Evolutionary conservation across 2,113 vertebrate species (phyloP).

Genomic region (Nibea coibor): DNA sequence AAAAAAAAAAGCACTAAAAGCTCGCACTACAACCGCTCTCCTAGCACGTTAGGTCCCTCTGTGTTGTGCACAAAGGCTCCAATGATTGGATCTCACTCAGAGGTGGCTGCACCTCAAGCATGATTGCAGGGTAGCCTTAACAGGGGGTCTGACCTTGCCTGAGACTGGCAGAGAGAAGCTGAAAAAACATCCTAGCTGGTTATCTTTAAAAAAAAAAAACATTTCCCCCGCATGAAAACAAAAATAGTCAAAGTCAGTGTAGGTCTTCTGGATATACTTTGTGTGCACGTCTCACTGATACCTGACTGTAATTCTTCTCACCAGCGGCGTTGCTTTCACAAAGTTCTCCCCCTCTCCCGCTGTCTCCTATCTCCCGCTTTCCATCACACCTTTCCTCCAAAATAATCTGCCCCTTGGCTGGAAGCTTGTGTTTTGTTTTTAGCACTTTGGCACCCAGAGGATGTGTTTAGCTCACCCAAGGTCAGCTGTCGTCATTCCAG

Average conservation of each 20-base stretch:
- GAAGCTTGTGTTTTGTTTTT: conserved; percentile 65
- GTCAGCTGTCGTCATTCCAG: conserved; percentile 71
- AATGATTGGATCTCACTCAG: conserved; percentile 65
- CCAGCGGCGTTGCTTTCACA: background rate
- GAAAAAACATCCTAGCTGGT: conserved; percentile 35
- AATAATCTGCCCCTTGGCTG: conserved; percentile 63
- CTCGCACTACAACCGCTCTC: conserved; percentile 15
- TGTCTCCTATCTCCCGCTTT: conserved; percentile 33
- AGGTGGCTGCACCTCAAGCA: conserved; percentile 31
- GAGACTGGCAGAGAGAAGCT: conserved; percentile 41
- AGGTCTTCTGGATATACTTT: conserved; percentile 14
- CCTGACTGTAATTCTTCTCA: conserved; percentile 1
- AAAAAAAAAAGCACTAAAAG: conserved; percentile 7
- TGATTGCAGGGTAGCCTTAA: conserved; percentile 69
- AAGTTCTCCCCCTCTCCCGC: background rate
- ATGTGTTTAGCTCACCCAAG: conserved; percentile 68
- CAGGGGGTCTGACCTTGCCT: conserved; percentile 59
- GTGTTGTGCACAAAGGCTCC: conserved; percentile 45
- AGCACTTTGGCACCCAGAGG: conserved; percentile 66
- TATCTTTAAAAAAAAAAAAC: conserved; percentile 2
- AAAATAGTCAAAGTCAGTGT: background rate
- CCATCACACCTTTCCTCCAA: conserved; percentile 47
- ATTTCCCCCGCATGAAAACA: background rate
- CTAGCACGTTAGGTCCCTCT: conserved; percentile 16
- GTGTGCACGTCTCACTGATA: conserved; percentile 18